Conservation (phyloP, 2,113 vertebrate genomes). For the Leptobrachium leishanense region DNA sequence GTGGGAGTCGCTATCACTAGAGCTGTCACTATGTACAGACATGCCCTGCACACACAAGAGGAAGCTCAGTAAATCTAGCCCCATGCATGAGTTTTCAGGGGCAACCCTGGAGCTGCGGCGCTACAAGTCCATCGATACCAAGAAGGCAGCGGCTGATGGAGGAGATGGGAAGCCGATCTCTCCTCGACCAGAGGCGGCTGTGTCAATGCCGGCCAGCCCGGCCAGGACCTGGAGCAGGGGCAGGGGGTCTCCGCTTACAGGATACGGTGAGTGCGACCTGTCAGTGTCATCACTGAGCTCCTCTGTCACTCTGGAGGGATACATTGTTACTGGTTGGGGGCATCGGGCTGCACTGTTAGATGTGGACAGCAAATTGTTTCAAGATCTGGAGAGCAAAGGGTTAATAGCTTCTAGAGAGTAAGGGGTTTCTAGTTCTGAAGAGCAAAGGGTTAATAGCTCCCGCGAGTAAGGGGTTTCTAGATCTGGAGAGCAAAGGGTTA, state of each 20-base stretch:
- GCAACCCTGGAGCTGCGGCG: constrained; percentile 48
- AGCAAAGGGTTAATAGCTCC: no score
- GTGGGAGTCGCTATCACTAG: background rate
- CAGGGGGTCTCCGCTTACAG: constrained; percentile 32
- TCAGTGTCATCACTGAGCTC: background rate
- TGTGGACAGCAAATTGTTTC: background rate
- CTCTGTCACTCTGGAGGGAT: no score
- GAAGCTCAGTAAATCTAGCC: constrained; percentile 51
- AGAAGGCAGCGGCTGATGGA: constrained; percentile 9
- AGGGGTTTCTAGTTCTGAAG: background rate
- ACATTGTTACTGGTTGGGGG: no score
- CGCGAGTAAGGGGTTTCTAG: no score
- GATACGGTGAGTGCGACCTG: constrained; percentile 49
- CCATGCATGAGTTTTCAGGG: constrained; percentile 49
- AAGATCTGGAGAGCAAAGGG: background rate
- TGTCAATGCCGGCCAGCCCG: constrained; percentile 57
- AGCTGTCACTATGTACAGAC: constrained; percentile 29
- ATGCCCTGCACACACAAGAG: constrained; percentile 36
- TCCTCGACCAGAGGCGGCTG: constrained; percentile 35
- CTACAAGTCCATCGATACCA: constrained; percentile 57
- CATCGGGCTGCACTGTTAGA: background rate
- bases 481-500: no score
- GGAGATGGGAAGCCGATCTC: constrained; percentile 54
- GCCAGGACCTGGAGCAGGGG: constrained; percentile 55
- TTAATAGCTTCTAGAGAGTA: background rate